Evolutionary conservation across 2,888 invertebrate species (phyloP).

Genomic region (Hipparchia sbordonii): DNA sequence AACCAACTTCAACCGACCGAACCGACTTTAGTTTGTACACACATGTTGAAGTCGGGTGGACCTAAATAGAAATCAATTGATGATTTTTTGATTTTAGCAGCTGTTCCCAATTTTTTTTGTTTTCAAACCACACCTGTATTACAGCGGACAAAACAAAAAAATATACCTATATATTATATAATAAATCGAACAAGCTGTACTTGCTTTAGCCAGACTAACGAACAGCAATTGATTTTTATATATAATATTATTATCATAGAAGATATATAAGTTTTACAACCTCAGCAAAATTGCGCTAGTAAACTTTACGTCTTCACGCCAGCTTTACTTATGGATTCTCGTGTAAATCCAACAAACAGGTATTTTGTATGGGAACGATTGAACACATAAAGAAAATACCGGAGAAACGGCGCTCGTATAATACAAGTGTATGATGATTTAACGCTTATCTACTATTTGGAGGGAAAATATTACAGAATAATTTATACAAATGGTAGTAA

Average conservation of each 20-base stretch:
- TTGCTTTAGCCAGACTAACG: no score
- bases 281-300: neutral
- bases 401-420: constrained; percentile 19
- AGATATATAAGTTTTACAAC: neutral
- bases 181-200: no score
- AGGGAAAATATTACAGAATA: neutral
- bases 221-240: neutral
- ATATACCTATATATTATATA: no score
- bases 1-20: no score
- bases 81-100: no score
- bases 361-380: constrained; percentile 27
- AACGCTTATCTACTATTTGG: constrained; percentile 13
- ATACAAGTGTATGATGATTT: constrained; percentile 15
- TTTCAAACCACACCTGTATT: no score
- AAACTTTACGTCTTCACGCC: constrained; percentile 12
- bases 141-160: no score
- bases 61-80: no score
- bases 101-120: no score
- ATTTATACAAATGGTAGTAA: neutral
- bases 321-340: constrained; percentile 12
- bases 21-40: no score
- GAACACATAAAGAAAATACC: constrained; percentile 25
- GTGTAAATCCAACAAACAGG: constrained; percentile 22
- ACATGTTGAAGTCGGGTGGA: no score
- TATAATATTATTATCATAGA: neutral